phyloP scores from a whole-genome alignment of 1,140 invertebrate genomes.

The Drosophila gunungcola region DNA sequence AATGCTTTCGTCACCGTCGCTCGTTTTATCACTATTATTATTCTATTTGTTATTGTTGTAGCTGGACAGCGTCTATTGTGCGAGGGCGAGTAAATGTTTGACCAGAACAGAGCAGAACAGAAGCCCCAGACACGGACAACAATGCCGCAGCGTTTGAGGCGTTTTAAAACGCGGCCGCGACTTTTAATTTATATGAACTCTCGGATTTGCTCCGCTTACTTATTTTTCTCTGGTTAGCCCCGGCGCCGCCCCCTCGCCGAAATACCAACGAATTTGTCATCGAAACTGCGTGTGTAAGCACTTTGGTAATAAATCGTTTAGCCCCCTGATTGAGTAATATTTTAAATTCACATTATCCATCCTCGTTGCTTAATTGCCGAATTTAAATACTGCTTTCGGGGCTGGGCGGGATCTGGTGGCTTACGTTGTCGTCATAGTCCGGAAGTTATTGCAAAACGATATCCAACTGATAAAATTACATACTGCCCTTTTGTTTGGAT shows the following conservation, averaged over 20 bases:
- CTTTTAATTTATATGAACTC: slow-evolving; percentile 54
- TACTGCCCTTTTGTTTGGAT: slow-evolving; percentile 29
- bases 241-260: slow-evolving; percentile 7
- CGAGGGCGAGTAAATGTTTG: slow-evolving; percentile 50
- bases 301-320: slow-evolving; percentile 31
- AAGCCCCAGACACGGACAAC: slow-evolving; percentile 44
- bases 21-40: slow-evolving; percentile 57
- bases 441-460: slow-evolving; percentile 22
- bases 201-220: slow-evolving; percentile 28
- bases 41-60: slow-evolving; percentile 33
- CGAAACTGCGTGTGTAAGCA: slow-evolving; percentile 14
- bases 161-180: slow-evolving; percentile 52
- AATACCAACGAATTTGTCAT: slow-evolving; percentile 42
- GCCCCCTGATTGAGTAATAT: slow-evolving; percentile 27
- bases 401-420: slow-evolving; percentile 18
- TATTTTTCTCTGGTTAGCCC: slow-evolving; percentile 9
- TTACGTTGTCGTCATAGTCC: slow-evolving; percentile 22
- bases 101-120: slow-evolving; percentile 32
- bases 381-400: slow-evolving; percentile 27
- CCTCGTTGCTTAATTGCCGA: slow-evolving; percentile 39
- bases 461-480: slow-evolving; percentile 14
- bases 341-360: slow-evolving; percentile 29
- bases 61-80: slow-evolving; percentile 33
- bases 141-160: slow-evolving; percentile 64
- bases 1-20: slow-evolving; percentile 74